phyloP scores from a whole-genome alignment of 2,888 invertebrate genomes.

The Rhodophaea formosa region DNA sequence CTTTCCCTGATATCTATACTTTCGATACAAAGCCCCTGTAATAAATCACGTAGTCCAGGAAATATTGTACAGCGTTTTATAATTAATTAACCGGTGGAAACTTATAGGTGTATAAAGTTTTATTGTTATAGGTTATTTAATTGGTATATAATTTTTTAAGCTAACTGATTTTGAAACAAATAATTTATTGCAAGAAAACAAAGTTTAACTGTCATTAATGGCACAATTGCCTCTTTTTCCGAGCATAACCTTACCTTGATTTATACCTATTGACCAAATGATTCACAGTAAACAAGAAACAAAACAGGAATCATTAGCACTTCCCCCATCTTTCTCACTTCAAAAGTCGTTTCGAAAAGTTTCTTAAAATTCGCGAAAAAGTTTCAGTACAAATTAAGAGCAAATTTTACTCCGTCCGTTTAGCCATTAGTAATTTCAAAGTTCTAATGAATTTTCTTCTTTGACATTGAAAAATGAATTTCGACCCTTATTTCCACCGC shows the following conservation, averaged over 20 bases:
- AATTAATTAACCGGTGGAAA: neutral
- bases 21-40: neutral
- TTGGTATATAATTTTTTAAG: too few relatives aligned
- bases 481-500: constrained; percentile 60
- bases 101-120: too few relatives aligned
- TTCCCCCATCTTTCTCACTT: constrained; percentile 71
- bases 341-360: constrained; percentile 72
- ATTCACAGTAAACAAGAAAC: constrained; percentile 44
- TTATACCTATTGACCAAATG: constrained; percentile 22
- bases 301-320: constrained; percentile 74
- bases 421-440: constrained; percentile 80
- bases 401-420: constrained; percentile 78
- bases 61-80: neutral
- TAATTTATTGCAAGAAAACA: too few relatives aligned
- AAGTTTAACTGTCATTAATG: too few relatives aligned
- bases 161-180: too few relatives aligned
- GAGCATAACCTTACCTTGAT: neutral
- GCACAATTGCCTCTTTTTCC: too few relatives aligned
- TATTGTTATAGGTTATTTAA: too few relatives aligned
- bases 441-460: constrained; percentile 80
- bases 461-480: constrained; percentile 80
- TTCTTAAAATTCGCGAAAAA: constrained; percentile 75
- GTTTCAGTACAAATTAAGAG: constrained; percentile 79
- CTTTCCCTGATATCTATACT: constrained; percentile 18
- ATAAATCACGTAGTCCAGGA: neutral